phyloP scores from a whole-genome alignment of 2,113 vertebrate genomes.

The Nestor notabilis region DNA sequence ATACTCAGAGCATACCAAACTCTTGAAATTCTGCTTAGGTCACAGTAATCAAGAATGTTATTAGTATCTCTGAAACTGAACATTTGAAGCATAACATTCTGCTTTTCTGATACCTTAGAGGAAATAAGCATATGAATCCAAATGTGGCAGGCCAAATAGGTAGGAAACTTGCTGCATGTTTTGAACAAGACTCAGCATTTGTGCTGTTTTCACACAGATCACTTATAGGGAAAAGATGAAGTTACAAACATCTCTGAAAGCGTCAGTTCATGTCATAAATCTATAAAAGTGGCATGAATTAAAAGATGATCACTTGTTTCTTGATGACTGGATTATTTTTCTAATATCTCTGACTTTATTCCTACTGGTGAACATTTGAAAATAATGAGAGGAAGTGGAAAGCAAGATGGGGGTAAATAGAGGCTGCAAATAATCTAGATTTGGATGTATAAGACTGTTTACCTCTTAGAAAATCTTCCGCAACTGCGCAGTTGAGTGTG shows the following conservation, averaged over 20 bases:
- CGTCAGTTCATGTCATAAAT: background rate
- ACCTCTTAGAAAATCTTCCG: background rate
- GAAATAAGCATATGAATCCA: background rate
- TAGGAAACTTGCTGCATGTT: background rate
- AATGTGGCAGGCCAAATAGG: background rate
- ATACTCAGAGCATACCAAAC: background rate
- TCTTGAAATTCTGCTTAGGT: background rate
- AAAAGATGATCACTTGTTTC: rapidly evolving
- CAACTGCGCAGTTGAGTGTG: background rate
- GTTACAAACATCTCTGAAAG: background rate
- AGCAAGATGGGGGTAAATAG: background rate
- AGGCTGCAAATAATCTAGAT: background rate
- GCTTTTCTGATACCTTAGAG: background rate
- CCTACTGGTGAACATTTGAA: background rate
- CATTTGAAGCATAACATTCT: background rate
- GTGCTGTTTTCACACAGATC: background rate
- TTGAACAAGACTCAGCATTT: background rate
- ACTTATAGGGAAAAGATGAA: background rate
- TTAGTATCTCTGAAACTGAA: background rate
- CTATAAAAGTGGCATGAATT: background rate
- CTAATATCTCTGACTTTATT: background rate
- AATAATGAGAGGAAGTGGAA: background rate
- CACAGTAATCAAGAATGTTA: background rate
- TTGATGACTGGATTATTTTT: background rate
- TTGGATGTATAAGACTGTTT: background rate